Evolutionary conservation across 2,113 vertebrate species (phyloP), one percentile per base, ranked within the genome.

Genomic region (Indri indri): DNA sequence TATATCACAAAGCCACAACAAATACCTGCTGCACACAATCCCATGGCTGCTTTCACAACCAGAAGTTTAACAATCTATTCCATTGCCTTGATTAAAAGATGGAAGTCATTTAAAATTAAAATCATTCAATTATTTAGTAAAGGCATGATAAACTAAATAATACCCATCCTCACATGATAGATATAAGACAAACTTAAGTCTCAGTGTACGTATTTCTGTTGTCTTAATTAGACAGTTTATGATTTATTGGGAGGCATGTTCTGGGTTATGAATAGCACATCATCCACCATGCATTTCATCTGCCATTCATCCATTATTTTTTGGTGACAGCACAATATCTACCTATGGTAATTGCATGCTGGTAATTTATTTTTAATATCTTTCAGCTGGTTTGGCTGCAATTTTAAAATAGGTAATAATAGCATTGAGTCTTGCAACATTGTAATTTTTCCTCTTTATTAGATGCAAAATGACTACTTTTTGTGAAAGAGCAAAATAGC

Each of bases 341-440:
- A 95, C 90, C 90, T 96, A 32, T 90, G 80, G 54, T 97, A 96
- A 97, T 30, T 96, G 42, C 42, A 92, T 73, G 59, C 42, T 93
- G 80, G 57, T 96, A 97, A 96, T 96, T 98, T 97, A 97, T 92
- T 97, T 97, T 97, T 97, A 96, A 95, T 96, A 92, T 95, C 52
- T 96, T 94, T 90, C 92, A 97, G 70, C 76, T 96, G 70, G 18
- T 77, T 95, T 93, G 68, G 74, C 54, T 97, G 20, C 30, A 96
- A 97, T 86, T 85, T 96, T 97, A 90, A 94, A 97, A 84, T 95
- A 96, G 94, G 95, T 96, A 93, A 97, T 97, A 97, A 94, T 34
- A 94, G 90, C 92, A 96, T 34, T 66, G 87, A 88, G 22, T 74
- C 22, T 90, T 95, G 65, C n/a, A 93, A 95, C 68, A 93, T 95